phyloP scores from a whole-genome alignment of 2,888 invertebrate genomes.

The Sarcophaga variegata region DNA sequence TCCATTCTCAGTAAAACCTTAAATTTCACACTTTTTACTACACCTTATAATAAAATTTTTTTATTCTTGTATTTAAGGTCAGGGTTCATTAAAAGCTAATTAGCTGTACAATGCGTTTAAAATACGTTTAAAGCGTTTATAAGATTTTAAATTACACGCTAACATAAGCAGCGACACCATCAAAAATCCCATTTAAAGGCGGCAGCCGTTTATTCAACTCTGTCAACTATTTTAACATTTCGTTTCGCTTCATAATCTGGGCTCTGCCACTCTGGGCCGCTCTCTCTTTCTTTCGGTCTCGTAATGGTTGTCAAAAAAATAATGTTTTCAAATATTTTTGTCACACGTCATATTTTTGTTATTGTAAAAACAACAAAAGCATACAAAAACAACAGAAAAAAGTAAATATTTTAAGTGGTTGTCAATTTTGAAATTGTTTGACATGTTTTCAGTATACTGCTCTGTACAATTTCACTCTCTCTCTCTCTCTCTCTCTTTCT shows the following conservation, averaged over 20 bases:
- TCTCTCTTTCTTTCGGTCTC: constrained; percentile 6
- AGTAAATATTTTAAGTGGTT: constrained; percentile 46
- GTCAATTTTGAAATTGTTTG: constrained; percentile 47
- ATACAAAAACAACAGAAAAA: not conserved
- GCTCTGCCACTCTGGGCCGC: no score
- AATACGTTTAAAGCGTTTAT: not conserved
- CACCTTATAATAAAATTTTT: no score
- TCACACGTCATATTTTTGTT: constrained; percentile 34
- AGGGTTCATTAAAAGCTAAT: constrained; percentile 66
- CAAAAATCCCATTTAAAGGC: not conserved
- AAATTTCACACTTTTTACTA: no score
- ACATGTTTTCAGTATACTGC: constrained; percentile 12
- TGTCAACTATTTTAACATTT: no score
- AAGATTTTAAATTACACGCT: constrained; percentile 22
- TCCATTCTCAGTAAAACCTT: no score
- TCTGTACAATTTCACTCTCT: not conserved
- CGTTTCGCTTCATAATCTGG: no score
- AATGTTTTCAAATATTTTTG: constrained; percentile 42
- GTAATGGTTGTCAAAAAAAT: constrained; percentile 55
- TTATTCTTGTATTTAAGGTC: no score
- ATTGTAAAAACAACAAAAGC: constrained; percentile 25
- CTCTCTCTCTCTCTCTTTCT: not conserved
- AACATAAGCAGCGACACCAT: not conserved
- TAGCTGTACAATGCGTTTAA: constrained; percentile 25
- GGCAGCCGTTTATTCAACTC: no score